Conservation (phyloP, 2,888 invertebrate genomes). For the Drosophila buzzatii region DNA sequence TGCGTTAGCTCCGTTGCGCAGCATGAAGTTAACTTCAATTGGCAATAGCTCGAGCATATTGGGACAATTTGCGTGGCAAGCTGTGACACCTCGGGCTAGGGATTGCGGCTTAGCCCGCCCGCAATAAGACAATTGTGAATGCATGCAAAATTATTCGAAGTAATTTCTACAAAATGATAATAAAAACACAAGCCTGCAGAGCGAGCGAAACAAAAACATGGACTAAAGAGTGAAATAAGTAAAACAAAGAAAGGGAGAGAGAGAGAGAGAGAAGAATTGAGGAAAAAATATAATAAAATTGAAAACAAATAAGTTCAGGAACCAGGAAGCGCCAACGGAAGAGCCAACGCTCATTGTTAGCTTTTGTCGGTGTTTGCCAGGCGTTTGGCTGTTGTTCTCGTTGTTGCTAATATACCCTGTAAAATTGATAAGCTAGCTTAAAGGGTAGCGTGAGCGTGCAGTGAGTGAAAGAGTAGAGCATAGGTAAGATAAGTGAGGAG, state of each 20-base stretch:
- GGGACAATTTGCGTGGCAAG: constrained; percentile 38
- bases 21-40: constrained; percentile 25
- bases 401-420: constrained; percentile 32
- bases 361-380: constrained; percentile 56
- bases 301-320: constrained; percentile 71
- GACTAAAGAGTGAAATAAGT: constrained; percentile 4
- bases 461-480: neutral
- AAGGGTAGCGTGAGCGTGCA: neutral
- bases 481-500: no score
- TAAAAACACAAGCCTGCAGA: constrained; percentile 17
- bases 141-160: constrained; percentile 50
- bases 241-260: no score
- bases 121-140: constrained; percentile 36
- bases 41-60: constrained; percentile 40
- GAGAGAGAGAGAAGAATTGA: constrained; percentile 1
- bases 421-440: neutral
- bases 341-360: constrained; percentile 59
- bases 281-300: constrained; percentile 58
- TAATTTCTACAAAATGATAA: constrained; percentile 29
- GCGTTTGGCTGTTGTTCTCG: constrained; percentile 38
- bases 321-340: constrained; percentile 63
- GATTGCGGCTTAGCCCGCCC: neutral
- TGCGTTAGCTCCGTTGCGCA: neutral
- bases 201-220: neutral
- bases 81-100: constrained; percentile 26